phyloP scores from a whole-genome alignment of 2,113 vertebrate species.

The Natator depressus region DNA sequence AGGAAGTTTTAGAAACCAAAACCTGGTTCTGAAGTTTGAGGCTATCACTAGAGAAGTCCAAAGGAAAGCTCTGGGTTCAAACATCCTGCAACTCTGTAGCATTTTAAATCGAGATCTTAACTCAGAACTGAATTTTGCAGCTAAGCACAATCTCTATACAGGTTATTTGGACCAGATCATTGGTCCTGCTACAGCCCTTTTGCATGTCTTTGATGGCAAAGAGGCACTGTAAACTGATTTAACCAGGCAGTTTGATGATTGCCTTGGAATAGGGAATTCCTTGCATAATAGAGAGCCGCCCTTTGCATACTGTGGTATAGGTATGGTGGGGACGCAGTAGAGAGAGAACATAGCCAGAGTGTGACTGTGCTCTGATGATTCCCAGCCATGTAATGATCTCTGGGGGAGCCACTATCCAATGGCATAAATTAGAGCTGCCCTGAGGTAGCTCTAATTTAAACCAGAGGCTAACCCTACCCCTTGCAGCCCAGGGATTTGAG shows the following conservation, averaged over 20 bases:
- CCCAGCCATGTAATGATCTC: not conserved
- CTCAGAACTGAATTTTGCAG: not conserved
- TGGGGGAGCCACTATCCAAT: not conserved
- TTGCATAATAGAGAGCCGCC: not conserved
- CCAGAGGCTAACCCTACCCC: too few species aligned
- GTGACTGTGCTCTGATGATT: not conserved
- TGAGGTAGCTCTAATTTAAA: too few species aligned
- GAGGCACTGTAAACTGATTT: not conserved
- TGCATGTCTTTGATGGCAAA: not conserved
- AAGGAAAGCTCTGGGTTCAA: fast-evolving
- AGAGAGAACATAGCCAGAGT: not conserved
- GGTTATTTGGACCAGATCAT: not conserved
- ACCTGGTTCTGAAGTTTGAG: not conserved
- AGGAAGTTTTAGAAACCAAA: not conserved
- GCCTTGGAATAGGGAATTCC: not conserved
- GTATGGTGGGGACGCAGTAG: not conserved
- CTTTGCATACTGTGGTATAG: not conserved
- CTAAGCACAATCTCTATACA: not conserved
- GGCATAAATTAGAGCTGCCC: not conserved
- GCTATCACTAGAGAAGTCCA: not conserved
- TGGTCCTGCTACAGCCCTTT: not conserved
- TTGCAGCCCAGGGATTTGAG: not conserved
- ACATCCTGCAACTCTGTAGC: not conserved
- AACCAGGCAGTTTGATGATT: not conserved
- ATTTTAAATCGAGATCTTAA: not conserved